These are phyloP conservation scores for Upupa epops DNA, from an alignment of 2,113 vertebrate genomes.

Conservation along the genomic window DNA sequence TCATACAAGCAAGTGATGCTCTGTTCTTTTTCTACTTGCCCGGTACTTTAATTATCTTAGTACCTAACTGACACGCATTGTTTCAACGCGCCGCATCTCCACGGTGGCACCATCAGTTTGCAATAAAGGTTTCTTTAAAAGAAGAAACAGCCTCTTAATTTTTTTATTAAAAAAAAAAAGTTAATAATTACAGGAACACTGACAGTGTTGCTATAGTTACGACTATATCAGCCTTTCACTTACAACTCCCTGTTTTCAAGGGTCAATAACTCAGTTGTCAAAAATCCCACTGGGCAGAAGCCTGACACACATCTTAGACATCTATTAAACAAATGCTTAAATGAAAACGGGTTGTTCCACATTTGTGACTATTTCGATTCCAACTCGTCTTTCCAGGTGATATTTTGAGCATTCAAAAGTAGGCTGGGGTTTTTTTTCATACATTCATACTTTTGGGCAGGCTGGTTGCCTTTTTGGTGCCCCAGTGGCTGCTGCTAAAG, in stretches of 20 bases:
- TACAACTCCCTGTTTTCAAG: slow-evolving; percentile 60
- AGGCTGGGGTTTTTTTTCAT: neutral
- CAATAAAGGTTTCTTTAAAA: slow-evolving; percentile 18
- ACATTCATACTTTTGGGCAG: neutral
- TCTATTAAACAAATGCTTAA: slow-evolving; percentile 43
- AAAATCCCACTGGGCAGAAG: slow-evolving; percentile 67
- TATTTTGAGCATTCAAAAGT: neutral
- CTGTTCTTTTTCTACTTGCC: neutral
- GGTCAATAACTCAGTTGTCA: slow-evolving; percentile 70
- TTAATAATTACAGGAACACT: slow-evolving; percentile 68
- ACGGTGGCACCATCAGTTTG: neutral
- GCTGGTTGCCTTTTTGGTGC: neutral
- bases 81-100: neutral
- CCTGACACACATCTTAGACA: slow-evolving; percentile 44
- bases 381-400: neutral
- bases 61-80: neutral
- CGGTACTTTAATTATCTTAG: neutral
- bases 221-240: slow-evolving; percentile 62
- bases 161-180: slow-evolving; percentile 45
- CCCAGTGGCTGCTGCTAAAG: neutral
- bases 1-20: neutral
- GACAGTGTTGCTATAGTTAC: slow-evolving; percentile 70
- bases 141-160: slow-evolving; percentile 42
- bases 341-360: neutral
- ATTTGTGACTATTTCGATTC: neutral